Base-by-base conservation (phyloP, 1,140 invertebrate species). In the Drosophila kikkawai region DNA sequence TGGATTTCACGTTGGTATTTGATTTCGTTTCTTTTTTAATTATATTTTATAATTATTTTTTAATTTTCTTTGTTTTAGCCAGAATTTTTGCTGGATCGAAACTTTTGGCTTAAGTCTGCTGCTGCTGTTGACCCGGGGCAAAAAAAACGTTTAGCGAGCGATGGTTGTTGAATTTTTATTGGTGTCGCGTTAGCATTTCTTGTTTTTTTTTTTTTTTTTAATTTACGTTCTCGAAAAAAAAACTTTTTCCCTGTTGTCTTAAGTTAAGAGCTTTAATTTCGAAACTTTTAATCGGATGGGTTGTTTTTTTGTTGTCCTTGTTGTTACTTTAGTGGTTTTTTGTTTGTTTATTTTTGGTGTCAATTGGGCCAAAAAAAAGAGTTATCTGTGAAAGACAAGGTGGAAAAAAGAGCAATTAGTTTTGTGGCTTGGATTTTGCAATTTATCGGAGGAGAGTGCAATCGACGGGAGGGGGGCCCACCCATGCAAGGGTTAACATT, bases 341-440 rank as follows among this genome's bases (percentile, higher is more conserved):
- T 59, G 44, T 56, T 75, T 65, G 32, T 67, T 79, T 68, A 60
- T 59, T 82, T 63, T 71, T 45, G 70, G 80, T 80, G 67, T 88
- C 80, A 80, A 87, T 86, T 84, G 82, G 80, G 80, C 80, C 84
- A 84, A 88, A 88, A 66, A 76, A 70, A 82, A 82, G 83, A 90
- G 73, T 86, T 69, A 82, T 41, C 82, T 75, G 75, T 51, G 63
- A 66, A 67, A 44, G 39, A 78, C 32, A 60, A 48, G 53, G 75
- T 29, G 37, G 50, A 59, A 56, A 73, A 56, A 37, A 56, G 19
- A 57, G 34, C 17, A 71, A 73, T 75, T 75, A 73, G 68, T 73
- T 63, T 37, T 45, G 42, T 39, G 59, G 34, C 57, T 45, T 17
- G 34, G n/a, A 64, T 34, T 51, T 34, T 34, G 29, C 48, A 2